Percentiles rank a stretch among this genome's conserved stretches.
Evolutionary conservation across 2,113 vertebrate genomes (phyloP).

Genomic region (Labrus mixtus): DNA sequence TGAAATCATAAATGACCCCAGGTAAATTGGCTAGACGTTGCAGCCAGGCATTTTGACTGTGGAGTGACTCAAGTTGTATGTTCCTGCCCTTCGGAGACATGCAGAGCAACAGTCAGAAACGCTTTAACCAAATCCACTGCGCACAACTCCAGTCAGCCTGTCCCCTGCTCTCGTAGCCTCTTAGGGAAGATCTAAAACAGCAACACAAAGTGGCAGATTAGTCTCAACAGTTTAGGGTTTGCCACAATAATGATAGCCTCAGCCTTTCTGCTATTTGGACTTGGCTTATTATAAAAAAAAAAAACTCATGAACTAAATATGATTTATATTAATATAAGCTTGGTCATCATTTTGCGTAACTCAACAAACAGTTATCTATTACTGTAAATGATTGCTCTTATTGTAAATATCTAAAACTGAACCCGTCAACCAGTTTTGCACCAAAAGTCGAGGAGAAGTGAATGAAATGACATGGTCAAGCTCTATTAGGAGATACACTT

Average conservation of each 20-base stretch:
- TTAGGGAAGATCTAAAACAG: slow-evolving; percentile 58
- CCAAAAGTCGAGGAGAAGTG: not conserved
- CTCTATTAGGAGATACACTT: slow-evolving; percentile 23
- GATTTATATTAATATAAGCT: not conserved
- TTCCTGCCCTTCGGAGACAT: slow-evolving; percentile 59
- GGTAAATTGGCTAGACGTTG: slow-evolving; percentile 50
- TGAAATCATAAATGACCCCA: slow-evolving; percentile 71
- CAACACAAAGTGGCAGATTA: slow-evolving; percentile 76
- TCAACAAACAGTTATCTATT: not conserved
- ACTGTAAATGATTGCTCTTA: not conserved
- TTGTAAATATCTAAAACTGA: not conserved
- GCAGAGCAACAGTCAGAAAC: slow-evolving; percentile 69
- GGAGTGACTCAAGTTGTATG: slow-evolving; percentile 71
- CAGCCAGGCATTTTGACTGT: slow-evolving; percentile 36
- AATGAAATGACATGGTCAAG: not conserved
- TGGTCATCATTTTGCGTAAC: not conserved
- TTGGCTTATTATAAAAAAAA: slow-evolving; percentile 31
- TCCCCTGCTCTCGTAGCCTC: slow-evolving; percentile 61
- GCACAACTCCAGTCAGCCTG: slow-evolving; percentile 63
- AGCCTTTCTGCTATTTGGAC: slow-evolving; percentile 33
- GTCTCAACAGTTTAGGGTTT: slow-evolving; percentile 74
- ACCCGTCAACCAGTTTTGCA: not conserved
- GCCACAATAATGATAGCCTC: slow-evolving; percentile 59
- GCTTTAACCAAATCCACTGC: slow-evolving; percentile 56
- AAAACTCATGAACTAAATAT: slow-evolving; percentile 1